Evolutionary conservation across 2,113 vertebrate species (phyloP).

Genomic region (Nymphicus hollandicus): DNA sequence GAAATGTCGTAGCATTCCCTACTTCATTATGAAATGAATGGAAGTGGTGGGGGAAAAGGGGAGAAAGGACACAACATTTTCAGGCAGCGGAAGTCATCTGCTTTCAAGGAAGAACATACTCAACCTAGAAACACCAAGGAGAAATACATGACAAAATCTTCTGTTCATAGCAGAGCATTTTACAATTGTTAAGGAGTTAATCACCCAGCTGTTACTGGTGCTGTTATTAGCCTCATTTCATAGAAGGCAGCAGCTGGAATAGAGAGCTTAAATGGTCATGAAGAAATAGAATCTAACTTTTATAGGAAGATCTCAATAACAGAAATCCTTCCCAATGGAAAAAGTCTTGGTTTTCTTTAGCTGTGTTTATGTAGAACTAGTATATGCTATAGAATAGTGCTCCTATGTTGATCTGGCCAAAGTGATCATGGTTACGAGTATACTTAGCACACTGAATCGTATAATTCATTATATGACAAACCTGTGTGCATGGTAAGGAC

Average conservation of each 20-base stretch:
- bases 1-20: background rate
- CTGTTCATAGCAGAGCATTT: background rate
- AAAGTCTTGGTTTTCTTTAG: background rate
- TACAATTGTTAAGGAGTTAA: background rate
- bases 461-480: background rate
- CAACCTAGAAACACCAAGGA: background rate
- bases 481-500: background rate
- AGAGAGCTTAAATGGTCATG: background rate
- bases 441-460: background rate
- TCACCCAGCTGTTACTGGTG: background rate
- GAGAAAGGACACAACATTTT: background rate
- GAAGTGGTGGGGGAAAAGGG: background rate
- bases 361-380: background rate
- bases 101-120: background rate
- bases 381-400: background rate
- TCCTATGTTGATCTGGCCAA: background rate
- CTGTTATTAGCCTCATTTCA: background rate
- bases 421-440: background rate
- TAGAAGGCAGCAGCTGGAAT: background rate
- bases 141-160: background rate
- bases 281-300: background rate
- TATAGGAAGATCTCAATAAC: background rate
- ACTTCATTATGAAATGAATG: background rate
- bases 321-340: background rate
- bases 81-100: background rate